Percentiles rank a stretch among this genome's conserved stretches.
These are phyloP conservation scores for Hippocampus abdominalis DNA, from an alignment of 2,113 vertebrate genomes.

Conservation along the genomic window DNA sequence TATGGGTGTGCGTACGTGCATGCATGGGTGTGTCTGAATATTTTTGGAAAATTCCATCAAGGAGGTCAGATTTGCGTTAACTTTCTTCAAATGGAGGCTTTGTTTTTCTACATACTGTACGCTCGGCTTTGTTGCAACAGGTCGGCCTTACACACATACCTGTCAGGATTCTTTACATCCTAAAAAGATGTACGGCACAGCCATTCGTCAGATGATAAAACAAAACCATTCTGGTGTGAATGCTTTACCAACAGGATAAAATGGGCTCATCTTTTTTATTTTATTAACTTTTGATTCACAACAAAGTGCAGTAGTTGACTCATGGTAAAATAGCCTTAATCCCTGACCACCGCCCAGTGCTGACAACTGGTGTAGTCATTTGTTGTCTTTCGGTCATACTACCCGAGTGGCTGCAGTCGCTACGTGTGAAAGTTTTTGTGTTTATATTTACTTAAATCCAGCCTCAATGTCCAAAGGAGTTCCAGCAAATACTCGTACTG, in stretches of 20 bases:
- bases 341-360: background rate
- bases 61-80: background rate
- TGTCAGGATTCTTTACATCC: too few relatives aligned
- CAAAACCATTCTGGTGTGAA: too few relatives aligned
- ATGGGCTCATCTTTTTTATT: background rate
- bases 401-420: slow-evolving; percentile 16
- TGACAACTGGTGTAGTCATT: slow-evolving; percentile 33
- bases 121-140: background rate
- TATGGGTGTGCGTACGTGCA: background rate
- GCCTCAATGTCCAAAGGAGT: background rate
- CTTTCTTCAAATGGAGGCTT: background rate
- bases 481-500: background rate
- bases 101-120: background rate
- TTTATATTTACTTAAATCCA: background rate
- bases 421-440: slow-evolving; percentile 33
- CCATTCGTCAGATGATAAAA: too few relatives aligned
- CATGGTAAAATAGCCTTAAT: background rate
- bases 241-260: too few relatives aligned
- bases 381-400: background rate
- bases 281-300: background rate
- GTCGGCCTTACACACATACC: too few relatives aligned
- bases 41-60: background rate
- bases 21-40: background rate
- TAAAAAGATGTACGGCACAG: background rate
- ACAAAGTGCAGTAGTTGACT: background rate